Base-by-base conservation (phyloP, 2,888 invertebrate species). In the Heliconius cydno region DNA sequence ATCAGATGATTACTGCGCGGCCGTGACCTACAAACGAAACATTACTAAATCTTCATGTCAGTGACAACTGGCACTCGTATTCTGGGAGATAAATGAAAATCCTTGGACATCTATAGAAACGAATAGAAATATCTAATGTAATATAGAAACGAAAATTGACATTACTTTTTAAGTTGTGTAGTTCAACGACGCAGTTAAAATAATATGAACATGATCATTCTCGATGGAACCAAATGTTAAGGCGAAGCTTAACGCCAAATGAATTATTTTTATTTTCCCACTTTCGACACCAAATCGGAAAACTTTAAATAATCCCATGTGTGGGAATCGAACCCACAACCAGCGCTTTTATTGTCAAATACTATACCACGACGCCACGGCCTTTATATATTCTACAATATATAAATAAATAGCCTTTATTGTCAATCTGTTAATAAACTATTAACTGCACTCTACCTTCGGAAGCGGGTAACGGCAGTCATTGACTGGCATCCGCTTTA, bases 401-500 rank as follows among this genome's bases (percentile, higher is more conserved):
- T 30, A 28, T 52, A 28, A 34, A 71, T 22, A 72, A 30, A n/a
- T 57, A 30, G 12, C 34, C 72, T 72, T 77, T 66, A 25, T 34
- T 57, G 78, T 38, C 72, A 66, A 52, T 73, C 52, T 66, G 28
- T 73, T 73, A 28, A 78, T 78, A 78, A 78, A 73, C 72, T 73
- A 73, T 65, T 28, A 72, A 38, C 34, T 34, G 13, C 10, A 60
- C 10, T 52, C 52, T 52, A 73, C 78, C 78, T 78, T 78, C 66
- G 72, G 65, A 71, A 77, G 65, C 57, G 30, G 66, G 25, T 28
- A 66, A 73, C 72, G 66, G 72, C 30, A 78, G 72, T 66, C 78
- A 73, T 78, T 78, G 78, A 72, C 73, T 78, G 72, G 25, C 78
- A 73, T 78, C 78, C 78, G 78, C 72, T 38, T 72, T 52, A 25